phyloP scores from a whole-genome alignment of 2,888 invertebrate species.

The Luperina nickerlii region DNA sequence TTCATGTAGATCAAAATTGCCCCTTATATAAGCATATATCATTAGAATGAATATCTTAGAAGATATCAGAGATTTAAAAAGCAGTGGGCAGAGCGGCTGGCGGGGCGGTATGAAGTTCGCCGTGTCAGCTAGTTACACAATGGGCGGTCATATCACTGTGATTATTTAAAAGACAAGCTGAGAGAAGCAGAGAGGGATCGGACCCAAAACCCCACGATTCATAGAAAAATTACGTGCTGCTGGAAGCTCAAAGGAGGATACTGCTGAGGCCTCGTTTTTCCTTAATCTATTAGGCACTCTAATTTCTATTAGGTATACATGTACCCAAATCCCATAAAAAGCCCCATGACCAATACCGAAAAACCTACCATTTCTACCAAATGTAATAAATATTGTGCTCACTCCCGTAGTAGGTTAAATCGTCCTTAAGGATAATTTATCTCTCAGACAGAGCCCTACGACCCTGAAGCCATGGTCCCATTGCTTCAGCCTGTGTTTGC shows the following conservation, averaged over 20 bases:
- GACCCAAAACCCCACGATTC: too few species aligned
- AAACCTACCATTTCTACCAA: slow-evolving; percentile 39
- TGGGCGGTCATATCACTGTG: too few species aligned
- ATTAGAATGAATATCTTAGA: too few species aligned
- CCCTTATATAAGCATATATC: too few species aligned
- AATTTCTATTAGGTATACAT: not conserved
- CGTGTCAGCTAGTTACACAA: too few species aligned
- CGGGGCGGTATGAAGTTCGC: too few species aligned
- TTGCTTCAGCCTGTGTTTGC: slow-evolving; percentile 40
- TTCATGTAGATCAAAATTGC: too few species aligned
- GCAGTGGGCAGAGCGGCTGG: too few species aligned
- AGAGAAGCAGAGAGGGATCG: too few species aligned
- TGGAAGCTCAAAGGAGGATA: not conserved
- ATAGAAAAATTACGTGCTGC: not conserved
- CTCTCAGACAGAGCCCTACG: slow-evolving; percentile 49
- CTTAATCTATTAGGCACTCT: not conserved
- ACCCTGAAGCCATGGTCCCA: slow-evolving; percentile 41
- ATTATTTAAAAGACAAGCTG: too few species aligned
- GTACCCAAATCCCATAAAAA: slow-evolving; percentile 13
- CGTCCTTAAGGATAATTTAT: slow-evolving; percentile 70
- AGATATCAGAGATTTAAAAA: too few species aligned
- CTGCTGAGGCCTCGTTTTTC: not conserved
- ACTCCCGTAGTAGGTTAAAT: slow-evolving; percentile 64
- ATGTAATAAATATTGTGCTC: slow-evolving; percentile 62
- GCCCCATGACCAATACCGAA: slow-evolving; percentile 3